Evolutionary conservation across 2,888 invertebrate genomes (phyloP).

Genomic region (Cabera pusaria): DNA sequence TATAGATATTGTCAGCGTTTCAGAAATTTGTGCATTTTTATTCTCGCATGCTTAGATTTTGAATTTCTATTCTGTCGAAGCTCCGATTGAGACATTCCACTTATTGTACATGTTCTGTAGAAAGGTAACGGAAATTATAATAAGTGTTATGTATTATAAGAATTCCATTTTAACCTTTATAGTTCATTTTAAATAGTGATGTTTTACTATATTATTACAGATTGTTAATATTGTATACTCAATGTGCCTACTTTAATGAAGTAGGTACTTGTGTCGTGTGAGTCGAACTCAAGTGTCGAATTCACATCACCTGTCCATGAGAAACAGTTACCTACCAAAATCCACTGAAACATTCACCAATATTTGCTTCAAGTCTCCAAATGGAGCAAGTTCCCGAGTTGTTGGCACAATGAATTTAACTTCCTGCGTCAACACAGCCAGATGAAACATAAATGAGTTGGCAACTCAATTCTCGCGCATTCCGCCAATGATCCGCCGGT

Average conservation of each 20-base stretch:
- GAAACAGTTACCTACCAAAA: slow-evolving; percentile 4
- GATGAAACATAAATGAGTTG: slow-evolving; percentile 35
- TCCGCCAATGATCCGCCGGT: slow-evolving; percentile 34
- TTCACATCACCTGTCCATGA: neutral
- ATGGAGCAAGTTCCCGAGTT: slow-evolving; percentile 16
- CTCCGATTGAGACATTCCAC: neutral
- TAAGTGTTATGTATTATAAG: too few species aligned
- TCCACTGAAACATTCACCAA: slow-evolving; percentile 14
- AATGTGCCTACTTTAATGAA: too few species aligned
- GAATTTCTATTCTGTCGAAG: neutral
- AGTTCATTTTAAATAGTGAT: too few species aligned
- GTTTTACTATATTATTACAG: too few species aligned
- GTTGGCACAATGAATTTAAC: slow-evolving; percentile 30
- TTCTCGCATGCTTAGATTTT: slow-evolving; percentile 2
- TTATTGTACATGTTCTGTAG: neutral
- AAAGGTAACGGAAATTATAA: slow-evolving; percentile 1
- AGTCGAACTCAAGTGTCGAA: too few species aligned
- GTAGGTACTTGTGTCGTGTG: too few species aligned
- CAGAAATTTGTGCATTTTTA: slow-evolving; percentile 5
- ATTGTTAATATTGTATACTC: too few species aligned
- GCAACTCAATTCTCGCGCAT: slow-evolving; percentile 33
- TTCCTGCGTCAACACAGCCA: slow-evolving; percentile 22
- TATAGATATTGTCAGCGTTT: slow-evolving; percentile 3
- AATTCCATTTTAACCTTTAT: too few species aligned
- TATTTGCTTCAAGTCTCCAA: slow-evolving; percentile 21